Percentiles rank a stretch among this genome's conserved stretches.
Evolutionary conservation across 2,113 vertebrate species (phyloP).

Genomic region (Puntigrus tetrazona): DNA sequence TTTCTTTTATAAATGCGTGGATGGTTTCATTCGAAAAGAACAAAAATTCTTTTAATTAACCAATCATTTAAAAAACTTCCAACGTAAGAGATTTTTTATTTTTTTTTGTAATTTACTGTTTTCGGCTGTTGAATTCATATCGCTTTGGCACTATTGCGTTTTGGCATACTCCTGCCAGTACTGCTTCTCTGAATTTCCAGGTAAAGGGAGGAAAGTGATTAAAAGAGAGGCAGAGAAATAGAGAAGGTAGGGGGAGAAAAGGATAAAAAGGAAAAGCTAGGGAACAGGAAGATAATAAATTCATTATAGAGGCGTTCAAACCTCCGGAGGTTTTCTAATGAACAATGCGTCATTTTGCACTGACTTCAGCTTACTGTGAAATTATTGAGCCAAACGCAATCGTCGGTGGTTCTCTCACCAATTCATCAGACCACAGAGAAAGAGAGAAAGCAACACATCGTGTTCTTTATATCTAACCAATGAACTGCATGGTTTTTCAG

Average conservation of each 20-base stretch:
- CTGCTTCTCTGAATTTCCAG: background rate
- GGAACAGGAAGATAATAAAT: background rate
- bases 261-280: background rate
- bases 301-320: background rate
- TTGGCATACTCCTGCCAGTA: background rate
- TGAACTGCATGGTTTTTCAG: background rate
- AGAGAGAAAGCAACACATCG: background rate
- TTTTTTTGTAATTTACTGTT: slow-evolving; percentile 12
- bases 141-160: background rate
- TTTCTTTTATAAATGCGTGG: background rate
- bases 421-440: background rate
- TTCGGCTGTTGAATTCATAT: slow-evolving; percentile 10
- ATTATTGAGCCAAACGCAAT: background rate
- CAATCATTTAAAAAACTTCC: background rate
- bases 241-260: background rate
- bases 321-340: background rate
- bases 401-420: background rate
- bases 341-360: background rate
- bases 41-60: background rate
- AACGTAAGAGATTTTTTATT: too few relatives aligned
- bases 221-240: background rate
- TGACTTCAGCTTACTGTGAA: background rate
- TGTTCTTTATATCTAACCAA: background rate
- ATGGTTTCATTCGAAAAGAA: background rate
- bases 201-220: slow-evolving; percentile 20